Evolutionary conservation across 2,888 invertebrate species (phyloP).

Genomic region (Spatulosminthurus flaviceps): DNA sequence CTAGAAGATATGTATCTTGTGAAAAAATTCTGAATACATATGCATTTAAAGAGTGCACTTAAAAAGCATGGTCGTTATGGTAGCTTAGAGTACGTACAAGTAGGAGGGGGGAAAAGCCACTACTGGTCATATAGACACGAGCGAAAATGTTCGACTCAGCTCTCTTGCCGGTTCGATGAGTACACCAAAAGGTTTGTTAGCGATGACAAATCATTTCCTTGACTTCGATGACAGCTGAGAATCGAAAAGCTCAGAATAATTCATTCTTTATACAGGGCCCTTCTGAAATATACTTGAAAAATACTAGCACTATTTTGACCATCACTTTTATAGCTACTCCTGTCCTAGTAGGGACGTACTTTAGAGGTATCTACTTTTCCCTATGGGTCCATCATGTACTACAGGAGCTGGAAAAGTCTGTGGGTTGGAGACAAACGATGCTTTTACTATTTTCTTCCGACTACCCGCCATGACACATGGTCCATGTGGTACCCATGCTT

Average conservation of each 20-base stretch:
- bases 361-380: background rate
- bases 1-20: background rate
- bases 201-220: slow-evolving; percentile 62
- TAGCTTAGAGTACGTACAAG: too few relatives aligned
- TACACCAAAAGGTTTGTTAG: slow-evolving; percentile 57
- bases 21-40: too few relatives aligned
- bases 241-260: slow-evolving; percentile 40
- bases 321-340: background rate
- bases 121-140: slow-evolving; percentile 34
- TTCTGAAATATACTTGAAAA: background rate
- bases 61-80: too few relatives aligned
- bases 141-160: slow-evolving; percentile 56
- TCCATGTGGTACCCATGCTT: too few relatives aligned
- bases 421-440: too few relatives aligned
- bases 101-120: slow-evolving; percentile 27
- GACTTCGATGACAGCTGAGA: slow-evolving; percentile 54
- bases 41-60: background rate
- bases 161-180: slow-evolving; percentile 56
- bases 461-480: too few relatives aligned
- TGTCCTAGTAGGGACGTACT: background rate
- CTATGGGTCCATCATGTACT: background rate
- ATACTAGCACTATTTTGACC: background rate
- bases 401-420: too few relatives aligned
- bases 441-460: too few relatives aligned
- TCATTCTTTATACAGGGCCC: slow-evolving; percentile 27